Percentiles rank a stretch among this genome's conserved stretches.
These are phyloP conservation scores for Nycticryphes semicollaris DNA, from an alignment of 2,113 vertebrate genomes.

Conservation along the genomic window DNA sequence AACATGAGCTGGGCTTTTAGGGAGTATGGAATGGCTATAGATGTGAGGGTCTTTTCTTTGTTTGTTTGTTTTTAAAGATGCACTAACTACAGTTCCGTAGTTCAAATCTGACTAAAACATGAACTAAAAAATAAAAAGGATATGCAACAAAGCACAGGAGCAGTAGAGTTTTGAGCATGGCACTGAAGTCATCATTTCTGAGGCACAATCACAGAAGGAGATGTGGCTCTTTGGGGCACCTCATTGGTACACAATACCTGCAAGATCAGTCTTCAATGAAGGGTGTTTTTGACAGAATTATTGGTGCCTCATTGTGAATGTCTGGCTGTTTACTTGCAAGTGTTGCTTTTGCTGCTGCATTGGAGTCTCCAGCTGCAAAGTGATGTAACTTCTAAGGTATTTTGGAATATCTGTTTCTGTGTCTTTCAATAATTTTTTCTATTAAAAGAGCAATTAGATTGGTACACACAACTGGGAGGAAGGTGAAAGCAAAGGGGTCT, in stretches of 20 bases:
- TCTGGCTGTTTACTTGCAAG: neutral
- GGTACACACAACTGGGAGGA: neutral
- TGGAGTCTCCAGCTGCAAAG: neutral
- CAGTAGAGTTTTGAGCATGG: rapidly evolving
- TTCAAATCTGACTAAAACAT: neutral
- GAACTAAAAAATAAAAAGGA: neutral
- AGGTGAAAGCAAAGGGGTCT: neutral
- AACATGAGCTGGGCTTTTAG: neutral
- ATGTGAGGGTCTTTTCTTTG: neutral
- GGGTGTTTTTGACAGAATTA: neutral
- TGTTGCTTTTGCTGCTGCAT: neutral
- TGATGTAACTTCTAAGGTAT: neutral
- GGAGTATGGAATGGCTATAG: neutral
- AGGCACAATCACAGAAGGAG: neutral
- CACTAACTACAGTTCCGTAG: neutral
- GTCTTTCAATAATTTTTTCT: neutral
- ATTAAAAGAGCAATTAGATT: neutral
- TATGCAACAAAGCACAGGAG: neutral
- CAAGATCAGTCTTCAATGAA: neutral
- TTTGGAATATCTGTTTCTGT: neutral
- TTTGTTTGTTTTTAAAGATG: neutral
- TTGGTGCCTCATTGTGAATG: neutral
- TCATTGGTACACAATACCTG: neutral
- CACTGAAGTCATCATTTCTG: neutral
- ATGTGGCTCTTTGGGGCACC: neutral